Evolutionary conservation across 2,797 vertebrate species (phyloP), one percentile per base, ranked within the genome.

Genomic region (Podargus strigoides): DNA sequence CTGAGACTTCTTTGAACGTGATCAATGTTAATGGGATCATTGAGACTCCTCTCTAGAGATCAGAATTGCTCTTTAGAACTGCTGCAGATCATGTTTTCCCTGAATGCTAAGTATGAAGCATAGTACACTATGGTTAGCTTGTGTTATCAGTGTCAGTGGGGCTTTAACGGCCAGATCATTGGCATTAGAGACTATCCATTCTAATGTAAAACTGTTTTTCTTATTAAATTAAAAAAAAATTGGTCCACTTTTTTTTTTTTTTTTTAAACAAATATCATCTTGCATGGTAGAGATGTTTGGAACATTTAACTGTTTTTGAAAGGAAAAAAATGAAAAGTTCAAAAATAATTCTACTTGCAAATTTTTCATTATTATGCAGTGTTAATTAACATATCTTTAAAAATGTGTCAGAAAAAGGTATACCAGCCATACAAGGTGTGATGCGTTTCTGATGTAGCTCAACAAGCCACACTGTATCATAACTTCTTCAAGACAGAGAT

Each of bases 11-110:
- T 96, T 95, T 76, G 80, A 81, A 79, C 2, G 21, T 91, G 93
- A 95, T 96, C 89, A 69, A 85, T 91, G 85, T 91, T 95, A 96
- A 95, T 91, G 82, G 91, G 87, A 96, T 94, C 94, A 88, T 73
- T 92, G 73, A 90, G 93, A 91, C 79, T 90, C 75, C 80, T 90
- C 74, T 91, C 93, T 27, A 36, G 90, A 90, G 93, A 92, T 59
- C 55, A 77, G 68, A 94, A 55, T 72, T 70, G 77, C 59, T 85
- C 88, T 93, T 92, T 19, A 79, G 79, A 94, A 62, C 60, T 69
- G 62, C 83, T 82, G 12, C 44, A 91, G 66, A 90, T 89, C 73
- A 78, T 59, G 50, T 75, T 97, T 94, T 93, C 67, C 59, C 80
- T 87, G 74, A 79, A 89, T 22, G 11, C 80, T 81, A 55, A 90